These are phyloP conservation scores for Cossypha caffra DNA, from an alignment of 2,797 vertebrate genomes.

Conservation along the genomic window DNA sequence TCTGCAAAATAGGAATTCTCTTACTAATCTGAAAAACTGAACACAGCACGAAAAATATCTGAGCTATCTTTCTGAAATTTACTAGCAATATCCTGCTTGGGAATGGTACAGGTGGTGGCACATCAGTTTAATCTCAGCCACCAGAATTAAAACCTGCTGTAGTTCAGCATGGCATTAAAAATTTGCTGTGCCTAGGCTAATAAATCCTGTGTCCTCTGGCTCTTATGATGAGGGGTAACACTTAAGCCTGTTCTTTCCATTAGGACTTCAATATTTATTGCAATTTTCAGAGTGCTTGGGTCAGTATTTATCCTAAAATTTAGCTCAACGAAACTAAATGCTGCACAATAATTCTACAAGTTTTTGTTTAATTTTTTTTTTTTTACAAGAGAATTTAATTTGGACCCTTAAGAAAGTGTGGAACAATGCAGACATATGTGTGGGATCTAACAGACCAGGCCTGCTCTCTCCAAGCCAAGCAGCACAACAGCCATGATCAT, in stretches of 20 bases:
- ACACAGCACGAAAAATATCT: background rate
- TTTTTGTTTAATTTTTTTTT: background rate
- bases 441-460: background rate
- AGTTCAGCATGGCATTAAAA: background rate
- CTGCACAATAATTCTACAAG: background rate
- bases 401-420: background rate
- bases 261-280: background rate
- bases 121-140: background rate
- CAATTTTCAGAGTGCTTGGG: background rate
- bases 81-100: accelerated
- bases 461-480: background rate
- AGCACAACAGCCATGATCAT: accelerated
- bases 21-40: background rate
- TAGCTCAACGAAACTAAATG: background rate
- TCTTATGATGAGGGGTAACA: background rate
- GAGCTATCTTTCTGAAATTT: background rate
- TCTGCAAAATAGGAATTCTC: background rate
- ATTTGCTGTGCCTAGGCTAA: background rate
- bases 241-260: background rate
- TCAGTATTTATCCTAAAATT: background rate
- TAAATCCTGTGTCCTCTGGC: background rate
- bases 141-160: background rate
- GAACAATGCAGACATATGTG: background rate
- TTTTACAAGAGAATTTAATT: background rate
- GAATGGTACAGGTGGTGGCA: background rate